These are phyloP conservation scores for Podarcis cretensis DNA, from an alignment of 2,113 vertebrate genomes.

Conservation along the genomic window DNA sequence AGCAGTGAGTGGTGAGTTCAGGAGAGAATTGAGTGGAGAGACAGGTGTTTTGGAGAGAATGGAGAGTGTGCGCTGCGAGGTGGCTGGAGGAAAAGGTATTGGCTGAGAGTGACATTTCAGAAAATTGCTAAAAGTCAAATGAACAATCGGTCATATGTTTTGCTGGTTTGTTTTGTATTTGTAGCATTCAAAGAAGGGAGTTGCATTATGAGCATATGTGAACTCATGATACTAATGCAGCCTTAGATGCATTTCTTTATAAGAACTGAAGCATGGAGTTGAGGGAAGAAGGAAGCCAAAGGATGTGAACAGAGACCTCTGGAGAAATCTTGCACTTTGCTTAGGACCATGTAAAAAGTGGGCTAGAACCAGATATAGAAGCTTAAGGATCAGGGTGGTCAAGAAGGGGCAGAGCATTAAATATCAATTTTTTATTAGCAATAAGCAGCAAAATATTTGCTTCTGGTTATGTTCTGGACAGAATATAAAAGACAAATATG, in stretches of 20 bases:
- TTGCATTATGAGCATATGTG: neutral
- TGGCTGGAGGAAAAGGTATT: neutral
- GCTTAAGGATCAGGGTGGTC: neutral
- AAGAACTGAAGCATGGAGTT: neutral
- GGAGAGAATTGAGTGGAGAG: neutral
- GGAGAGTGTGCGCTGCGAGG: neutral
- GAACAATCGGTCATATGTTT: neutral
- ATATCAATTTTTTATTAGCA: neutral
- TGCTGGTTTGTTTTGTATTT: neutral
- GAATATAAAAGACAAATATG: neutral
- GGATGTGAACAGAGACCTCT: neutral
- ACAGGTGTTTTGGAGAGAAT: neutral
- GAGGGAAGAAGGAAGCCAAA: neutral
- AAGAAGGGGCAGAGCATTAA: neutral
- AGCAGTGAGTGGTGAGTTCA: neutral
- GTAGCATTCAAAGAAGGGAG: neutral
- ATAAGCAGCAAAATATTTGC: neutral
- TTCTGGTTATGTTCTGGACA: neutral
- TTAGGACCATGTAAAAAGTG: too few relatives aligned
- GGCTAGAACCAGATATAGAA: neutral
- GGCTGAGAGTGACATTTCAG: neutral
- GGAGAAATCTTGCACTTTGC: neutral
- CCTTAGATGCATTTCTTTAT: conserved; percentile 1
- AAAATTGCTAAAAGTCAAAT: neutral
- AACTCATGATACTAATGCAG: neutral